A percentile compares a stretch with the other conserved stretches of the same genome.
Evolutionary conservation across 2,888 invertebrate genomes (phyloP).

Genomic region (Melanostoma mellinum): DNA sequence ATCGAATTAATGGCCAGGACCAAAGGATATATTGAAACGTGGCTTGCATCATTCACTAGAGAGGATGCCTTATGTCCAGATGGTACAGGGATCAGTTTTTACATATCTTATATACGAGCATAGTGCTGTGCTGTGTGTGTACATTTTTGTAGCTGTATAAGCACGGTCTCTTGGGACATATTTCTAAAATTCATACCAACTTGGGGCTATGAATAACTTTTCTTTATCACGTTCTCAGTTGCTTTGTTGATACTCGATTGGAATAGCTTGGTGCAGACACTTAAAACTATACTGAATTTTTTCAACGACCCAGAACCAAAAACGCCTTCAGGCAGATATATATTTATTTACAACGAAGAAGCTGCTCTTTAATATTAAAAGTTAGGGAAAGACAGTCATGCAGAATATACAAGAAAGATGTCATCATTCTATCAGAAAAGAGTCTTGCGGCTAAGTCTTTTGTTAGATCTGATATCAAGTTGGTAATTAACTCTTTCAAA

Average conservation of each 20-base stretch:
- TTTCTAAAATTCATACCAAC: constrained; percentile 55
- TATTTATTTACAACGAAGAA: too few relatives aligned
- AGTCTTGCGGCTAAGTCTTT: too few relatives aligned
- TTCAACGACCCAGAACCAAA: too few relatives aligned
- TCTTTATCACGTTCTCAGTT: neutral
- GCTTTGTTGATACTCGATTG: neutral
- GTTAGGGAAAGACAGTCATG: too few relatives aligned
- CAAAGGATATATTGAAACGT: constrained; percentile 62
- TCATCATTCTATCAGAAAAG: too few relatives aligned
- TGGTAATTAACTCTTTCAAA: too few relatives aligned
- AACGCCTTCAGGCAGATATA: too few relatives aligned
- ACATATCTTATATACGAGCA: neutral
- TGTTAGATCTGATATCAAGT: too few relatives aligned
- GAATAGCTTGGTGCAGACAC: neutral
- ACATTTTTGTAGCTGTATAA: constrained; percentile 27
- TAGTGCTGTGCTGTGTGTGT: too few relatives aligned
- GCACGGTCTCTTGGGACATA: constrained; percentile 43
- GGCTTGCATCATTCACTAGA: constrained; percentile 39
- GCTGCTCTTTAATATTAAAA: too few relatives aligned
- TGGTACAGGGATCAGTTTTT: constrained; percentile 30
- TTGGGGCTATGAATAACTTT: constrained; percentile 45
- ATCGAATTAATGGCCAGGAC: constrained; percentile 65
- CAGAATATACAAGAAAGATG: too few relatives aligned
- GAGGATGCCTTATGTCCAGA: constrained; percentile 33
- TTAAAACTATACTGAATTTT: neutral